Base-by-base conservation (phyloP, 2,113 vertebrate genomes). In the Melanerpes aurifrons region DNA sequence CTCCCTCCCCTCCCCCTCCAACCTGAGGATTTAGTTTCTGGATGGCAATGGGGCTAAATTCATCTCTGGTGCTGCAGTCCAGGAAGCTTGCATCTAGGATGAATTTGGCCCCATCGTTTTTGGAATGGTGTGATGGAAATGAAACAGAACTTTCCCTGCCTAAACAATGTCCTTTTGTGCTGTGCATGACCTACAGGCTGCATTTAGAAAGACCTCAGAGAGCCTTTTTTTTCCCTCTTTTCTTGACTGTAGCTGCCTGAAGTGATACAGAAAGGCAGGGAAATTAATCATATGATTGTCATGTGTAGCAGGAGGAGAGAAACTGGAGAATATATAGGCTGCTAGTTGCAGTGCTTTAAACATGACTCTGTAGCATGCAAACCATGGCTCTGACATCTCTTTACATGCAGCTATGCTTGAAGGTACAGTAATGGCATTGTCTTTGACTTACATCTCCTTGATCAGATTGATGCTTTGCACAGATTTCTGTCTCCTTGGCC, bases 221-320 rank as follows among this genome's bases (percentile, higher is more conserved):
- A 97, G 96, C 89, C 97, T 96, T 98, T 96, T 43, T 43, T 43
- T 43, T 5, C 15, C 15, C 15, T 43, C 43, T 43, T 43, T 43
- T 14, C 43, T 43, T 97, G 96, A 97, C 94, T 96, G 88, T 95
- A 97, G 97, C 94, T 76, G 63, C 97, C 96, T 95, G 94, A 97
- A 94, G 96, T 97, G 97, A 97, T 87, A 97, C 96, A 97, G 96
- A 97, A 97, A 97, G 94, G 80, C 54, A 89, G 91, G 77, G 76
- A 92, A 96, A 95, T 96, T 95, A 94, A 96, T 98, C 98, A 97
- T 97, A 97, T 98, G 98, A 98, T 93, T 93, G 97, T 98, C 96
- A 97, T 97, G 91, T 86, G 57, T 92, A 94, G 92, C 79, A 94
- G 69, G 82, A 94, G 69, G 82, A 92, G 91, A 94, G 92, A 98